Base-by-base conservation (phyloP, 2,888 invertebrate genomes). In the Cosmia trapezina region DNA sequence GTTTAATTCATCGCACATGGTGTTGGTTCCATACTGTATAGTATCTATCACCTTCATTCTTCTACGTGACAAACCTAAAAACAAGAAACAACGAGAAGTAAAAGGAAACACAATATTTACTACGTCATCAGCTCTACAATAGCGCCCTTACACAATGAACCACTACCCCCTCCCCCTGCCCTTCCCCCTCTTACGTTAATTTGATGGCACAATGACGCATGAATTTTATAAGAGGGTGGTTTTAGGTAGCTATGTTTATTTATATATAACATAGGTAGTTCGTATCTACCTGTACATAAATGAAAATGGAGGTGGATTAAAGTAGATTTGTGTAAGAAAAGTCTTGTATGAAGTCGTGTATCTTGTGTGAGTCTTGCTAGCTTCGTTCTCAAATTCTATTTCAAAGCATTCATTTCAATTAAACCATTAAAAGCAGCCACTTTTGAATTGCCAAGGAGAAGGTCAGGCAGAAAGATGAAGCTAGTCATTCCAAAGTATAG, bases 171-270 rank as follows among this genome's bases (percentile, higher is more conserved):
- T 41, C 66, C 4, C 57, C 12, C 33, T 11, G n/a, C 5, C 19
- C n/a, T n/a, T n/a, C n/a, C 11, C 57, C 33, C 45, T 45, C 11
- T 47, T 53, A 57, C 65, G 43, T 72, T 84, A 84, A 84, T 76
- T 80, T 81, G 83, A 82, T 79, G 76, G 76, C 49, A 17, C n/a
- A 61, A 54, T 84, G 84, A 82, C 84, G 80, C 83, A 81, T 62
- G 56, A 54, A 56, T 51, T 71, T 77, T 73, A 59, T 54, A 67
- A 47, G 57, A 65, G 68, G 75, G 71, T 22, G 71, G 11, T 61
- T 81, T 74, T 19, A 47, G 43, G 33, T 41, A 51, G 51, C 57
- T 51, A n/a, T 41, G 54, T 66, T 60, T 67, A 56, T 62, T 70
- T 59, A 22, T 45, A 22, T 17, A 37, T 14, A 41, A 0, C 51